Evolutionary conservation across 2,797 vertebrate species (phyloP), one percentile per base, ranked within the genome.

Genomic region (Coreius guichenoti): DNA sequence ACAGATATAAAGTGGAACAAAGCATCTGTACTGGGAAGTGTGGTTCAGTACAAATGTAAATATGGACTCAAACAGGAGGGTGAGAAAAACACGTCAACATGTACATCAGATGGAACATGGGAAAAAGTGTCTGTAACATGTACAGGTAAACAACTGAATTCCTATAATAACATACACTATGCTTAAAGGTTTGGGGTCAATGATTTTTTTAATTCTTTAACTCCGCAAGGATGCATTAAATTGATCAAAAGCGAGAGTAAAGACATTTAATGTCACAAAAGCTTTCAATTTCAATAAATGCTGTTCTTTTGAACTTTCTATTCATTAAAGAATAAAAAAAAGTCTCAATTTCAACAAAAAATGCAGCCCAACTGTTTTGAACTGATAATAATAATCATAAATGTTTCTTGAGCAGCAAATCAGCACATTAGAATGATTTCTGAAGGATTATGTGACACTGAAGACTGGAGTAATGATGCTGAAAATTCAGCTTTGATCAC

Each of bases 91-190:
- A 87, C 92, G 82, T 95, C 95, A 45, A 92, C 92, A 39, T 97
- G 96, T 90, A 95, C 91, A 83, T 21, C 85, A 56, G 88, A 93
- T 88, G 94, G 93, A 91, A 84, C 92, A 5, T 97, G 96, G 96
- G 94, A 92, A 87, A 87, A 92, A 68, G 91, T 96, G 58, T 94
- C 93, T 74, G 70, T 95, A 0, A 7, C 88, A 83, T 97, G 97
- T 86, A 91, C 92, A 95, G 96, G 96, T 96, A 96, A 80, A 83
- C 89, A 87, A 75, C 77, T n/a, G 0, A 51, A 49, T 49, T 65
- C 1, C 2, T 58, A 36, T 74, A 36, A 82, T n/a, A n/a, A 63
- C 26, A 6, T n/a, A 43, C 51, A 19, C 4, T 17, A 9, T 12
- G 9, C 1, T 76, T 31, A n/a, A 56, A 76, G 33, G 31, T 8